Conservation (phyloP, 2,113 vertebrate genomes). For the Cromileptes altivelis region DNA sequence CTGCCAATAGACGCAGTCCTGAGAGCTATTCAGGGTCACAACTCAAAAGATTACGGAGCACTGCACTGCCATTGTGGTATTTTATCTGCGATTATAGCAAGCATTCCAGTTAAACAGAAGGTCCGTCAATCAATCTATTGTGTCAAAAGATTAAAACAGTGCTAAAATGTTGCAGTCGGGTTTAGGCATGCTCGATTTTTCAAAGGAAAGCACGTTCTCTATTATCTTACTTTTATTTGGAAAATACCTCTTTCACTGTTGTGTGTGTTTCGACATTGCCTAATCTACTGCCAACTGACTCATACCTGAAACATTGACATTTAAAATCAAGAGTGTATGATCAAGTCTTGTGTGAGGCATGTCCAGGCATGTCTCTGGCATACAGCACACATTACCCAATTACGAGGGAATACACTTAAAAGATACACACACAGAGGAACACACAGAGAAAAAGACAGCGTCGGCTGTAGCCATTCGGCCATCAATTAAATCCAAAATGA, state of each 20-base stretch:
- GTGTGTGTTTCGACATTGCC: background rate
- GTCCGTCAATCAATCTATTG: background rate
- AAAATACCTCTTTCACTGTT: background rate
- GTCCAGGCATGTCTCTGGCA: slow-evolving; percentile 24
- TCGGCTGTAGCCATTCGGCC: slow-evolving; percentile 1
- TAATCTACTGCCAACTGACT: slow-evolving; percentile 16
- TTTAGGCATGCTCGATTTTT: background rate
- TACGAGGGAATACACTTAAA: background rate
- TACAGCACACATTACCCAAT: background rate
- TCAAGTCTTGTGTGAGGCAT: background rate
- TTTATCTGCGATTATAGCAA: slow-evolving; percentile 20
- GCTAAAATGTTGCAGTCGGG: slow-evolving; percentile 3
- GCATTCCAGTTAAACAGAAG: slow-evolving; percentile 16
- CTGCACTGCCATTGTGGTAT: background rate
- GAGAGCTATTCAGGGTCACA: background rate
- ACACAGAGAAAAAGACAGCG: background rate
- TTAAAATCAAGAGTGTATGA: background rate
- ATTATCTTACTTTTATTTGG: background rate
- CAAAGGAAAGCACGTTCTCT: background rate
- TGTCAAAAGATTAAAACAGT: background rate
- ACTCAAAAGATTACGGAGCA: background rate
- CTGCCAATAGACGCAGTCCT: background rate
- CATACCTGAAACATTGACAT: background rate
- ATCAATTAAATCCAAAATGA: slow-evolving; percentile 53
- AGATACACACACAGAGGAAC: background rate